Base-by-base conservation (phyloP, 1,140 invertebrate genomes). In the Drosophila nannoptera region DNA sequence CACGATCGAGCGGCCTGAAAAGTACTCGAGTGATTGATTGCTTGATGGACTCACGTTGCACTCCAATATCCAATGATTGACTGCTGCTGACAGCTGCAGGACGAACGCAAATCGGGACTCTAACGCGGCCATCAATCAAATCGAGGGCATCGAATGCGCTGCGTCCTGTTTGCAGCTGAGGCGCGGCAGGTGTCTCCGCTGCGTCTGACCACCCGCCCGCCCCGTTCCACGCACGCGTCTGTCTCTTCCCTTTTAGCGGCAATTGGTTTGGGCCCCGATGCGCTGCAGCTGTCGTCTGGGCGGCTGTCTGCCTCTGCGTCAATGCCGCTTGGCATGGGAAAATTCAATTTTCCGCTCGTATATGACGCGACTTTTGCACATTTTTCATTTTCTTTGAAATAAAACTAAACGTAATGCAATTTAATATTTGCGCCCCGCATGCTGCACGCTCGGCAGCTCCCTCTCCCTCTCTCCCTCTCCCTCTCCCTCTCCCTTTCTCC, bases 381-480 rank as follows among this genome's bases (percentile, higher is more conserved):
- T 56, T 78, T 67, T 78, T 75, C 73, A 64, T 43, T 36, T 52
- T 52, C 43, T 42, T 49, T 56, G 32, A 78, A 83, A 83, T 78
- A 49, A 67, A 78, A 83, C 78, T 75, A 64, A 75, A 60, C 58
- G 64, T 84, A 78, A 73, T 82, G 67, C 78, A 83, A 84, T 83
- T 83, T 83, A 70, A 84, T 75, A 83, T 83, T 84, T 78, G 76
- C 80, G 80, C 78, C 67, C 63, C 73, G 61, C 68, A 76, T 73
- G 33, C 45, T 58, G 58, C 50, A 33, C 63, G 55, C 56, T 73
- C 60, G 66, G 43, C 49, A 50, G 14, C 48, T 14, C 31, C n/a
- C n/a, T 49, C 60, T 22, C 31, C 11, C 8, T 12, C 29, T 11
- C 9, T 35, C 40, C 9, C 45, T n/a, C 31, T 38, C 55, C n/a